Percentiles rank a stretch among this genome's conserved stretches.
phyloP scores from a whole-genome alignment of 2,797 vertebrate species.

The Gobio occitaniae region DNA sequence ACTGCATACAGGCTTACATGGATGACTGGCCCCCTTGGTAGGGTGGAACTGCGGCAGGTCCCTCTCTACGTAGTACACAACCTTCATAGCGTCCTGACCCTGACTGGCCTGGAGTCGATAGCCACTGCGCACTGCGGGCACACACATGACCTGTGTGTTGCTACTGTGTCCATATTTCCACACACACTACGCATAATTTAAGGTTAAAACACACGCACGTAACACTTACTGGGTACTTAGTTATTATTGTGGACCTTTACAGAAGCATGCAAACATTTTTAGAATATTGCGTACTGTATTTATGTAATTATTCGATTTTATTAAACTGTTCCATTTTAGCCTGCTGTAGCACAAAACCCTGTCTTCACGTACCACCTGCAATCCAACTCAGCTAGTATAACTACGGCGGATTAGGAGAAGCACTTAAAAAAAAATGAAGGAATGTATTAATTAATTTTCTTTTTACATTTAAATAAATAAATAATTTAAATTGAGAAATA shows the following conservation, averaged over 20 bases:
- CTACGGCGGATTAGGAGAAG: not conserved
- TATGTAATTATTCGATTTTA: not conserved
- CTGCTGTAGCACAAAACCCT: not conserved
- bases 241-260: not conserved
- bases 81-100: slow-evolving; percentile 91
- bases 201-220: slow-evolving; percentile 5
- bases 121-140: slow-evolving; percentile 85
- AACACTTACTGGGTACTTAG: not conserved
- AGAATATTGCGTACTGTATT: not conserved
- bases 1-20: slow-evolving; percentile 85
- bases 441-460: not conserved
- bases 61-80: slow-evolving; percentile 92
- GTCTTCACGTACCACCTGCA: not conserved
- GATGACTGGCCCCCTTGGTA: slow-evolving; percentile 82
- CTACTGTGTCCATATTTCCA: slow-evolving; percentile 10
- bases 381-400: not conserved
- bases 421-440: not conserved
- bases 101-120: slow-evolving; percentile 90
- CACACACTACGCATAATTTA: not conserved
- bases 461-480: not conserved
- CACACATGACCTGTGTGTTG: slow-evolving; percentile 55
- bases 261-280: not conserved
- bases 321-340: not conserved
- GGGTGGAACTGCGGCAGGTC: slow-evolving; percentile 90
- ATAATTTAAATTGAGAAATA: not conserved